These are phyloP conservation scores for Agonopterix alstromeriana DNA, from an alignment of 2,888 invertebrate species.

Conservation along the genomic window DNA sequence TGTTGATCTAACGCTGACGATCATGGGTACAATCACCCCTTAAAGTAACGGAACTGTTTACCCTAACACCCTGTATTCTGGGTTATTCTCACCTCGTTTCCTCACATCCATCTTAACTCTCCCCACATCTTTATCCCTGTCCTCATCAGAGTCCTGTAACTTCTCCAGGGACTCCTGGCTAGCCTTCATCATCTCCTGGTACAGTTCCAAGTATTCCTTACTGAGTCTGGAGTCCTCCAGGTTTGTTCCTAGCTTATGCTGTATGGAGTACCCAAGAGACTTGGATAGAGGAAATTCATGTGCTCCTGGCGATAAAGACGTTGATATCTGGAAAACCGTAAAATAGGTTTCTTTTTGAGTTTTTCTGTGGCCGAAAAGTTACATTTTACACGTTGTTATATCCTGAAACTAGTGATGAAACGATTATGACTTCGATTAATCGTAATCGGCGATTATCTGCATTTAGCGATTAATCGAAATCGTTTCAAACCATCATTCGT, in stretches of 20 bases:
- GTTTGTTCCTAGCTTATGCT: conserved; percentile 19
- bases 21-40: no score
- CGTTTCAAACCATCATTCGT: no score
- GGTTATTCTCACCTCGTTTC: conserved; percentile 25
- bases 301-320: background rate
- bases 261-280: conserved; percentile 32
- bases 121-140: conserved; percentile 24
- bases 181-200: conserved; percentile 39
- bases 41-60: no score
- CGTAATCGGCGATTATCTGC: no score
- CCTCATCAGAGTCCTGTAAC: conserved; percentile 25
- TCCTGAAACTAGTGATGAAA: no score
- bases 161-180: conserved; percentile 34
- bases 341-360: no score
- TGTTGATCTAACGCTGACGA: no score
- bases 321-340: conserved; percentile 1
- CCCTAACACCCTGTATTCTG: no score
- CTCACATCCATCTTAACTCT: conserved; percentile 25
- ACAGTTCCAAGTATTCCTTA: conserved; percentile 35
- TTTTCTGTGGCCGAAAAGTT: no score
- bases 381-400: no score
- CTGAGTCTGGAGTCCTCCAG: conserved; percentile 25
- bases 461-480: no score
- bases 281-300: conserved; percentile 27
- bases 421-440: no score